phyloP scores from a whole-genome alignment of 2,113 vertebrate species.

The Formicarius rufipectus region DNA sequence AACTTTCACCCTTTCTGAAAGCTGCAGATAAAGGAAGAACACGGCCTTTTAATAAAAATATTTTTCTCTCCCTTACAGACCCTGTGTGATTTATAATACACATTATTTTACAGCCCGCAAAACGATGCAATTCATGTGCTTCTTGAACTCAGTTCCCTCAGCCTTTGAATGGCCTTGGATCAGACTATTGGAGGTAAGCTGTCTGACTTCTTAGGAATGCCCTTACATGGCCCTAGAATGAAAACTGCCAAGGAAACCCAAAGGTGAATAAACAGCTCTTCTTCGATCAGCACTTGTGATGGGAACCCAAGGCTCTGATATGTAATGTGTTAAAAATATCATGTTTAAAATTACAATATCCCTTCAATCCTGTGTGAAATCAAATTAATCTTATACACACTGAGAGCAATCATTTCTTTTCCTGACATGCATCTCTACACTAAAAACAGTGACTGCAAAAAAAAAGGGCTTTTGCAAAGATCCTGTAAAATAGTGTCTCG shows the following conservation, averaged over 20 bases:
- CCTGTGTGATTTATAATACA: background rate
- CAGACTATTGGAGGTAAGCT: background rate
- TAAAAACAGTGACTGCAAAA: background rate
- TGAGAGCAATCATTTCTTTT: constrained; percentile 17
- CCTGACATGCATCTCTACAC: background rate
- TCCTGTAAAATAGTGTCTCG: background rate
- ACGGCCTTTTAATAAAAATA: background rate
- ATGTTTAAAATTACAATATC: background rate
- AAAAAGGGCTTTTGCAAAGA: background rate
- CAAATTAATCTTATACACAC: background rate
- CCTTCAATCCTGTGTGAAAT: background rate
- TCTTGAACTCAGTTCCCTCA: background rate
- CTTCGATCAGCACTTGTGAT: background rate
- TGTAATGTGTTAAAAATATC: background rate
- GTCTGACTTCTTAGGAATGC: background rate
- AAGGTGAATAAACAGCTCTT: background rate
- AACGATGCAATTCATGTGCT: background rate
- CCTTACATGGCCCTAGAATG: background rate
- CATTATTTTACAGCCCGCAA: background rate
- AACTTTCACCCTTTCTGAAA: background rate
- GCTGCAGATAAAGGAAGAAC: background rate
- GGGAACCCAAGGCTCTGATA: background rate
- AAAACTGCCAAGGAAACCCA: background rate
- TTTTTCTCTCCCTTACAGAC: background rate
- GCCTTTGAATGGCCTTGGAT: background rate